Conservation (phyloP, 2,888 invertebrate genomes). For the Neria commutata region DNA sequence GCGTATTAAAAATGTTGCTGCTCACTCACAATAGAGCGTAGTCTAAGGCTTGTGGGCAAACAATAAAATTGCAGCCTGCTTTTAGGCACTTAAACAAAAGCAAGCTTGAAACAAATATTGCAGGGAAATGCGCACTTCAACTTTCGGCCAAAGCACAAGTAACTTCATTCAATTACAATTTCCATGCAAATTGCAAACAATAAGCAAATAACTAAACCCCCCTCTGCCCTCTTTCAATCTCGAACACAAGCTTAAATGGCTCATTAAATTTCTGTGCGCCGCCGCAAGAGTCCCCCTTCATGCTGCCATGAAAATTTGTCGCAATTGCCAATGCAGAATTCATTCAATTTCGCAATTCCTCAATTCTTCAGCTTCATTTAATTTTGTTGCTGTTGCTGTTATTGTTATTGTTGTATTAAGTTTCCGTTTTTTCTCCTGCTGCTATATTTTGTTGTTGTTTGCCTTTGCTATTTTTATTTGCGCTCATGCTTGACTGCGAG, state of each 20-base stretch:
- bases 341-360: neutral
- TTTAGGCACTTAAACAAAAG: too few species aligned
- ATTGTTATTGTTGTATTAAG: neutral
- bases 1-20: too few species aligned
- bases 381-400: neutral
- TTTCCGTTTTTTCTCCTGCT: neutral
- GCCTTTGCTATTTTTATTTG: neutral
- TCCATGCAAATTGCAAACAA: conserved; percentile 3
- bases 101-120: too few species aligned
- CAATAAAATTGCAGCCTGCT: too few species aligned
- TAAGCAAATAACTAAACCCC: neutral
- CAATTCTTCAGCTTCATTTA: neutral
- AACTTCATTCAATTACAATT: conserved; percentile 1
- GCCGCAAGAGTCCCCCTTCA: too few species aligned
- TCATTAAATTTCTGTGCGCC: neutral
- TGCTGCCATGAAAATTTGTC: neutral
- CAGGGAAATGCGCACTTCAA: too few species aligned
- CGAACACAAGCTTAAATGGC: neutral
- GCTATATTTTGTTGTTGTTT: neutral
- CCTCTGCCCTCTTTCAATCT: neutral
- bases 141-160: neutral
- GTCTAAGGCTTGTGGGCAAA: too few species aligned
- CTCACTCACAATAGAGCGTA: too few species aligned
- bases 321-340: neutral
- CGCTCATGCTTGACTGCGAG: too few species aligned